Base-by-base conservation (phyloP, 2,797 vertebrate species). In the Oryzias dopingdopingensis region DNA sequence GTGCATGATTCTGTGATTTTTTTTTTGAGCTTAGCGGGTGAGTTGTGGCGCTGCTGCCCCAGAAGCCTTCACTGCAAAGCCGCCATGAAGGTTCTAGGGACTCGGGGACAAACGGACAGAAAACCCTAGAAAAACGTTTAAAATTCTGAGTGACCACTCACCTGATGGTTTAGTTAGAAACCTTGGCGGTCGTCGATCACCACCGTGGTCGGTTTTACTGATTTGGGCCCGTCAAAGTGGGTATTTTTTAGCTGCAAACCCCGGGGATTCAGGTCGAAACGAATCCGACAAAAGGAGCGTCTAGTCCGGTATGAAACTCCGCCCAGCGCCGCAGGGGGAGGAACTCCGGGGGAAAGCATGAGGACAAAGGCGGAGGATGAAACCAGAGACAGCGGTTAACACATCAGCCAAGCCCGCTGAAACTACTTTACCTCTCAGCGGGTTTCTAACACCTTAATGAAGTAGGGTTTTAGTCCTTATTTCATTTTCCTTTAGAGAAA, bases 271-370 rank as follows among this genome's bases (percentile, higher is more conserved):
- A 75, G 82, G 78, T 90, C 88, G 84, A 91, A 91, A 89, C 85
- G 87, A 76, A 92, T 90, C 92, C 92, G 91, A 92, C 91, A 90
- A 90, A 91, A 92, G 90, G 87, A 92, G 92, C 92, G 91, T 91
- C 91, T 92, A 78, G 88, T 90, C 88, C 91, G 92, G 92, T 89
- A 87, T 91, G 92, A 92, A 92, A 92, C 92, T 92, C 92, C 92
- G 91, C 92, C 92, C 92, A 82, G 91, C 91, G 91, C 91, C 92
- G 92, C 91, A 91, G 92, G 92, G 91, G 92, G 92, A 92, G 92
- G 91, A 93, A 89, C 92, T 91, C 91, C 83, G 86, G 78, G 82
- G 83, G 77, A 90, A 90, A 89, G 86, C 86, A 89, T 80, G 81
- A 82, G 80, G 70, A 89, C 84, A 86, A 89, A 90, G 85, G 87